phyloP scores from a whole-genome alignment of 64 coral and sea anemone species.

The Stylophora pistillata region DNA sequence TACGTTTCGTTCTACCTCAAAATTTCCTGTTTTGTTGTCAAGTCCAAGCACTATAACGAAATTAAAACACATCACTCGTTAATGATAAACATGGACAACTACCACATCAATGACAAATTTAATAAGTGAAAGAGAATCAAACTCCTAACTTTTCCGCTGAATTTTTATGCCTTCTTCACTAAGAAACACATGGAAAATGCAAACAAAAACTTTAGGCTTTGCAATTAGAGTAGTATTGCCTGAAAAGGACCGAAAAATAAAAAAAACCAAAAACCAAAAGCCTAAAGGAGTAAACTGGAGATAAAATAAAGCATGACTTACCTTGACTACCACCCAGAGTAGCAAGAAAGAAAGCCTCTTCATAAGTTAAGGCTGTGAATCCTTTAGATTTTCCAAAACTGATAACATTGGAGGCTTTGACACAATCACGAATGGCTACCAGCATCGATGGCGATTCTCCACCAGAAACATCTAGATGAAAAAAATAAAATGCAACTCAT shows the following conservation, averaged over 20 bases:
- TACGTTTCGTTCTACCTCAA: slow-evolving; percentile 27
- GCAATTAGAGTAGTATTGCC: too few species aligned
- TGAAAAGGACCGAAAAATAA: not conserved
- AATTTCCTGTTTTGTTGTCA: slow-evolving; percentile 51
- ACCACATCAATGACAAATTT: not conserved
- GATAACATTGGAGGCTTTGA: slow-evolving; percentile 57
- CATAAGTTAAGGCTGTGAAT: slow-evolving; percentile 53
- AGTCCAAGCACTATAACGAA: slow-evolving; percentile 66
- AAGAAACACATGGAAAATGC: too few species aligned
- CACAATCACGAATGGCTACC: slow-evolving; percentile 59
- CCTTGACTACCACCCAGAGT: slow-evolving; percentile 80
- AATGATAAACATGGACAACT: not conserved
- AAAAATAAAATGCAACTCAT: not conserved
- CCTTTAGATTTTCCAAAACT: slow-evolving; percentile 15
- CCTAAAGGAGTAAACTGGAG: too few species aligned
- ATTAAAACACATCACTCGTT: not conserved
- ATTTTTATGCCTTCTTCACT: not conserved
- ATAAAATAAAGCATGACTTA: not conserved
- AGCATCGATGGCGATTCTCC: slow-evolving; percentile 82
- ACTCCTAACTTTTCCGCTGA: not conserved
- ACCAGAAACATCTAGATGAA: slow-evolving; percentile 73
- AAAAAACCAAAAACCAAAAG: too few species aligned
- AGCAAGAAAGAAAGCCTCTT: slow-evolving; percentile 82
- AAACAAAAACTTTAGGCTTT: too few species aligned
- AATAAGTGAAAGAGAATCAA: not conserved